These are phyloP conservation scores for Ochropleura plecta DNA, from an alignment of 2,888 invertebrate genomes.

Conservation along the genomic window DNA sequence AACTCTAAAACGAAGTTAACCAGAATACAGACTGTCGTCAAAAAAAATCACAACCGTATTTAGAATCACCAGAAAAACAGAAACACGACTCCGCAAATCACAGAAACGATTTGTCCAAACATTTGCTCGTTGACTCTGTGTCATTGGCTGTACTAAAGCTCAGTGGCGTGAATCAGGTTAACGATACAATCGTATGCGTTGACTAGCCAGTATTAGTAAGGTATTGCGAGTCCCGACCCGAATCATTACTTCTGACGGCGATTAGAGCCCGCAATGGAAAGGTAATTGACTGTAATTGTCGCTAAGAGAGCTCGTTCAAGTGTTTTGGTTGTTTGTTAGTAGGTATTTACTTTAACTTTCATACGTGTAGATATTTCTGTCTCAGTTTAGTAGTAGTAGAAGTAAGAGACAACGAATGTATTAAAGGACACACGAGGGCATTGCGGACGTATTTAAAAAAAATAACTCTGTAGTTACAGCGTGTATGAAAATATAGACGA, in stretches of 20 bases:
- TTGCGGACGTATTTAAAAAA: too few relatives aligned
- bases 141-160: constrained; percentile 65
- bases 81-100: constrained; percentile 14
- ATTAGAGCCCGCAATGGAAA: constrained; percentile 51
- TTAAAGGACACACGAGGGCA: too few relatives aligned
- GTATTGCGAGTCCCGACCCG: constrained; percentile 41
- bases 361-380: not conserved
- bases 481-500: too few relatives aligned
- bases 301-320: constrained; percentile 25
- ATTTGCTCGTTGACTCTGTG: constrained; percentile 65
- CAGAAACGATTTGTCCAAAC: constrained; percentile 32
- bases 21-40: too few relatives aligned
- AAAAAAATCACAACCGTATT: not conserved
- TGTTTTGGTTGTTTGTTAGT: constrained; percentile 31
- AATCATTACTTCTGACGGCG: constrained; percentile 43
- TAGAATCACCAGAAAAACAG: not conserved
- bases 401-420: not conserved
- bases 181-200: constrained; percentile 58
- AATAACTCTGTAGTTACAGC: too few relatives aligned
- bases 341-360: constrained; percentile 5
- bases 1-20: too few relatives aligned
- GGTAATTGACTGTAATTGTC: constrained; percentile 53
- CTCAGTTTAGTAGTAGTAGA: not conserved
- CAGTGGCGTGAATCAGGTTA: constrained; percentile 51
- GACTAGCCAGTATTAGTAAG: constrained; percentile 55